A percentile compares a stretch with the other conserved stretches of the same genome.
phyloP scores from a whole-genome alignment of 2,888 invertebrate genomes.

The Tetragonula carbonaria region DNA sequence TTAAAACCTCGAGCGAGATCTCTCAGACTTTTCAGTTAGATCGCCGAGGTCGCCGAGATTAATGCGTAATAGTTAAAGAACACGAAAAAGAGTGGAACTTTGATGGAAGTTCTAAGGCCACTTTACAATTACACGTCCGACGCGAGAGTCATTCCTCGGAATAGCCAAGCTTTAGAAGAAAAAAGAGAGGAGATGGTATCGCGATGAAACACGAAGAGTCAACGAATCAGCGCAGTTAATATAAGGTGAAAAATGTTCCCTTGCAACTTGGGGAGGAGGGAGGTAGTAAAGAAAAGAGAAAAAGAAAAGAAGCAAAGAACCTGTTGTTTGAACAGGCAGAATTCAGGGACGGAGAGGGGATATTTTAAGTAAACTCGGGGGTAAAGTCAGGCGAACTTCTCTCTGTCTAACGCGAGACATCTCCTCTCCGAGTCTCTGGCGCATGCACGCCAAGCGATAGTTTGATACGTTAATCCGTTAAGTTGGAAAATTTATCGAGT shows the following conservation, averaged over 20 bases:
- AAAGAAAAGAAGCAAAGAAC: neutral
- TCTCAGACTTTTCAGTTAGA: too few species aligned
- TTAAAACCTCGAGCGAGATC: too few species aligned
- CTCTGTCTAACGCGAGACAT: constrained; percentile 43
- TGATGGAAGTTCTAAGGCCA: neutral
- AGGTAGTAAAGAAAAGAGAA: too few species aligned
- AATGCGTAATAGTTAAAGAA: neutral
- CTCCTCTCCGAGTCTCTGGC: constrained; percentile 43
- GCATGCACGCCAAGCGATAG: constrained; percentile 57
- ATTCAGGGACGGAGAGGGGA: constrained; percentile 5
- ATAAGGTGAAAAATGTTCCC: neutral
- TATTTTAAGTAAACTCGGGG: constrained; percentile 48
- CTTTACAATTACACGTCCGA: neutral
- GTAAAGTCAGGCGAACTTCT: constrained; percentile 44
- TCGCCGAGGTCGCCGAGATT: neutral
- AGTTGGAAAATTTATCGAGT: constrained; percentile 73
- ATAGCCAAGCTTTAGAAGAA: neutral
- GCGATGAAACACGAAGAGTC: neutral
- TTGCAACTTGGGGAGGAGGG: too few species aligned
- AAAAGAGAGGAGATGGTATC: neutral
- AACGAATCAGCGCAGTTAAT: neutral
- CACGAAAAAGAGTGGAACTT: neutral
- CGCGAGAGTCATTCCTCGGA: neutral
- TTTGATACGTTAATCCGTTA: constrained; percentile 74
- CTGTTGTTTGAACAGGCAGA: neutral